Evolutionary conservation across 2,113 vertebrate species (phyloP).

Genomic region (Onychorhynchus coronatus): DNA sequence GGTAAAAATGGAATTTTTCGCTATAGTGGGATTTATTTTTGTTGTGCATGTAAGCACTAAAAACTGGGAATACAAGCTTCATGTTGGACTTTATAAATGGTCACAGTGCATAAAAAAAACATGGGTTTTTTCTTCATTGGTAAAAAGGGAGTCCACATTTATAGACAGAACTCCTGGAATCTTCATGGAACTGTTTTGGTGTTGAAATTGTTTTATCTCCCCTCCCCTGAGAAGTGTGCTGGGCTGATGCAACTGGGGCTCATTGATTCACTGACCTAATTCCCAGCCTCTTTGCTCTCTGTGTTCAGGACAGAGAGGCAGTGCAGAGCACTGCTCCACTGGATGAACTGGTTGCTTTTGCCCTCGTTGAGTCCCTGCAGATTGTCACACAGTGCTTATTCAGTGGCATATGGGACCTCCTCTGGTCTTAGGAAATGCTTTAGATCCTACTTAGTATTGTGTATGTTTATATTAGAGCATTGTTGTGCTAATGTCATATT

Average conservation of each 20-base stretch:
- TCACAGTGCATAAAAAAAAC: background rate
- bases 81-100: background rate
- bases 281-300: background rate
- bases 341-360: background rate
- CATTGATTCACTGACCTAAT: background rate
- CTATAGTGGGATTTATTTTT: background rate
- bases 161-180: background rate
- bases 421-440: background rate
- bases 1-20: background rate
- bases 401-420: background rate
- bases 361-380: background rate
- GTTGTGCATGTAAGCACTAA: background rate
- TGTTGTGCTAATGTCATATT: background rate
- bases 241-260: background rate
- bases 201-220: background rate
- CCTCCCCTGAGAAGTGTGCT: background rate
- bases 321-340: accelerated
- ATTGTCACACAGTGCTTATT: background rate
- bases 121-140: background rate
- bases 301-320: background rate
- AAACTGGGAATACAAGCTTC: background rate
- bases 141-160: background rate
- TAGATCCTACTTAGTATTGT: background rate
- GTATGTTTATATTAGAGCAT: background rate
- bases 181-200: background rate